Evolutionary conservation across 2,113 vertebrate genomes (phyloP), one percentile per base, ranked within the genome.

Genomic region (Chinchilla lanigera): DNA sequence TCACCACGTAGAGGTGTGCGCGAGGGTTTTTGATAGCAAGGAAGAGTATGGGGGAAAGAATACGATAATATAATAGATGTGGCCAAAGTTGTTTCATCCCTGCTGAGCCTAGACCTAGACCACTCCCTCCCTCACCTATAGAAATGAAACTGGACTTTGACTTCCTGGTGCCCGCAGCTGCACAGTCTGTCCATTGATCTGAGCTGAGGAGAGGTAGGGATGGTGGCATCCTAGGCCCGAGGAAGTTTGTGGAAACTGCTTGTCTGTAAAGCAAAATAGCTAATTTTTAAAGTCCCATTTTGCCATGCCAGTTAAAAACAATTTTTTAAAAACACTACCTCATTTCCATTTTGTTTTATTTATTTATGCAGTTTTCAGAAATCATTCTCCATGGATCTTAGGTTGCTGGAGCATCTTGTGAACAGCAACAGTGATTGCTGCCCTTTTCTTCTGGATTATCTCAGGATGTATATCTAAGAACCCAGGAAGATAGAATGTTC

Each of bases 361-460:
- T 47, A 44, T 54, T 19, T 30, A 35, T 81, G 13, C 52, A 20
- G 33, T 50, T 67, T 91, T 83, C 33, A 4, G 61, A 35, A 16
- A 11, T 16, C 87, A 16, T 88, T 83, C 14, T 92, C 60, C 26
- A 75, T 22, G 38, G 11, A 35, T 83, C 28, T 86, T 35, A 52
- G 61, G 20, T 88, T 77, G 88, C 41, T 94, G 52, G 86, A 88
- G 12, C n/a, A 94, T 61, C 73, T 69, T 89, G 50, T 30, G 14
- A 92, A 28, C 38, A 94, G 20, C 75, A 44, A 24, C 41, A 78
- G 60, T 77, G 41, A 73, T 38, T 86, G 5, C 61, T 86, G 5
- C 61, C 44, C 14, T 91, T 82, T 87, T 91, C 60, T 94, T 92
- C 71, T 61, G 41, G 13, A 78, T 67, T 94, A 19, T 90, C 78